phyloP scores from a whole-genome alignment of 2,797 vertebrate genomes.

The Smutsia temminckii region DNA sequence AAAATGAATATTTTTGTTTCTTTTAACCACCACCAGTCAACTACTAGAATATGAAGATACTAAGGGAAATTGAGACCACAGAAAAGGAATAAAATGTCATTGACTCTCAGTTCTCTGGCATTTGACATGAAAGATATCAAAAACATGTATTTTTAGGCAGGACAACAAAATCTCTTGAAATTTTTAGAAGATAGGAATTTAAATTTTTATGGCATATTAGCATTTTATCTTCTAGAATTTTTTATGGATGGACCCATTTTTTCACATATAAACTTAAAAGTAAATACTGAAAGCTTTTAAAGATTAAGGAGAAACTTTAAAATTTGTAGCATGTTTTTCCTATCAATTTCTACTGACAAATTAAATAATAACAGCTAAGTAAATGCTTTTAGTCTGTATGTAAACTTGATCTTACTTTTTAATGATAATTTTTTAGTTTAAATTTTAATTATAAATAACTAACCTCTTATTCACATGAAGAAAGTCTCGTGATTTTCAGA shows the following conservation, averaged over 20 bases:
- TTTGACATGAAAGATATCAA: neutral
- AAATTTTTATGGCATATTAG: neutral
- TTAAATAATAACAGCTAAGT: neutral
- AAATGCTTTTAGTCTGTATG: neutral
- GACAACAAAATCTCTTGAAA: neutral
- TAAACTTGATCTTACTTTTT: neutral
- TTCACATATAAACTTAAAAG: neutral
- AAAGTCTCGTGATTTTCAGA: neutral
- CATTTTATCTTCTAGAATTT: neutral
- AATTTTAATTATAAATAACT: conserved; percentile 4
- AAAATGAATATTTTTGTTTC: neutral
- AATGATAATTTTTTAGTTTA: neutral
- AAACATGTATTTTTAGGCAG: neutral
- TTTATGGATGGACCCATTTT: neutral
- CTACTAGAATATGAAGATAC: neutral
- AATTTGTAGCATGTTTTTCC: neutral
- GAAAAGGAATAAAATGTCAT: neutral
- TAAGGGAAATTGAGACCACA: neutral
- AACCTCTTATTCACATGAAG: neutral
- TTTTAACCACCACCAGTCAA: neutral
- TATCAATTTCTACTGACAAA: conserved; percentile 3
- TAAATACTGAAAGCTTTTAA: conserved; percentile 24
- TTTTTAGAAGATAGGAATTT: neutral
- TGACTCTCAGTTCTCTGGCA: neutral
- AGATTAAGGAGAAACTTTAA: neutral